Evolutionary conservation across 1,140 invertebrate species (phyloP).

Genomic region (Andrena cerasifolii): DNA sequence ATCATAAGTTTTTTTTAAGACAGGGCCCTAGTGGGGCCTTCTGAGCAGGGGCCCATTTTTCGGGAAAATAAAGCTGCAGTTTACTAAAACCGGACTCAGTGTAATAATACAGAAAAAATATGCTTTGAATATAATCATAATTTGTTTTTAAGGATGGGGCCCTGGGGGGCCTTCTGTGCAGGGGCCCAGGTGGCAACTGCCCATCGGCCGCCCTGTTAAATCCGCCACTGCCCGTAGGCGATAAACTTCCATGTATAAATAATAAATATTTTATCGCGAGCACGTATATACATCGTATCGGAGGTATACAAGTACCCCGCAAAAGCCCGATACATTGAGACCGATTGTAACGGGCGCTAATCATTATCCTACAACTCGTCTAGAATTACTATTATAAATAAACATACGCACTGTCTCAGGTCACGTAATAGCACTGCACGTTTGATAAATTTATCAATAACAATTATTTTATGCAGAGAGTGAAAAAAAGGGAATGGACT

Average conservation of each 20-base stretch:
- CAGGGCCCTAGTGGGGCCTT: too few species aligned
- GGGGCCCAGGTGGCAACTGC: too few species aligned
- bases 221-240: constrained; percentile 5
- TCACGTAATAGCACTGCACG: constrained; percentile 76
- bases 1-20: too few species aligned
- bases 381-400: constrained; percentile 47
- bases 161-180: too few species aligned
- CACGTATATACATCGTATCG: constrained; percentile 58
- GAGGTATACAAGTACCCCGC: constrained; percentile 45
- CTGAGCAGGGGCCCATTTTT: too few species aligned
- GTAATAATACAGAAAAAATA: too few species aligned
- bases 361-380: constrained; percentile 39
- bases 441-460: constrained; percentile 45
- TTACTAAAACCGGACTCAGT: too few species aligned
- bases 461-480: constrained; percentile 14
- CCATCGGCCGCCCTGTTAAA: too few species aligned
- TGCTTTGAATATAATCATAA: too few species aligned
- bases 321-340: not conserved
- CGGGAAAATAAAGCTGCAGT: too few species aligned
- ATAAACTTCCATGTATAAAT: not conserved
- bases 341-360: constrained; percentile 10
- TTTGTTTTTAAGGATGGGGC: too few species aligned
- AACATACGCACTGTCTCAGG: constrained; percentile 68
- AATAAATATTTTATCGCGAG: constrained; percentile 27
- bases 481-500: not conserved